These are phyloP conservation scores for Himalopsyche anomala DNA, from an alignment of 2,888 invertebrate genomes.

Conservation along the genomic window DNA sequence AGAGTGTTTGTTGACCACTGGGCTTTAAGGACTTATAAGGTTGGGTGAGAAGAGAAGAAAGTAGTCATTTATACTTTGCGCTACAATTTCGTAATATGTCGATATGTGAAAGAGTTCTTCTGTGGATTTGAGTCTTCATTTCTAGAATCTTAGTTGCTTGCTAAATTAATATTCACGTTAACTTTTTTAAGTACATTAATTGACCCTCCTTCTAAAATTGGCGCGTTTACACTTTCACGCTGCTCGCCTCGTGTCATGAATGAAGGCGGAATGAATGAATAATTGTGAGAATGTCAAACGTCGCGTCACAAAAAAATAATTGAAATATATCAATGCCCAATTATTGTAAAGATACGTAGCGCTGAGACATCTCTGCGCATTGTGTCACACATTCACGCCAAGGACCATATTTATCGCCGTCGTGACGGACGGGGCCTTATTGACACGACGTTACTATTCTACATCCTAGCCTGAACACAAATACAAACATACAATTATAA, in stretches of 20 bases:
- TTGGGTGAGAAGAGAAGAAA: too few species aligned
- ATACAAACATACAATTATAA: neutral
- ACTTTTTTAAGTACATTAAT: too few species aligned
- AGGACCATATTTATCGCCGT: conserved; percentile 58
- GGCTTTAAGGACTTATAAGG: too few species aligned
- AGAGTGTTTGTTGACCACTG: too few species aligned
- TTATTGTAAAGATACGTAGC: conserved; percentile 60
- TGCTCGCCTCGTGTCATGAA: conserved; percentile 49
- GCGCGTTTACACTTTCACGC: conserved; percentile 46
- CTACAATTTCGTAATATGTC: too few species aligned
- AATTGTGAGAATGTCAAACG: conserved; percentile 61
- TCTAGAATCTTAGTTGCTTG: too few species aligned
- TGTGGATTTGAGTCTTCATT: too few species aligned
- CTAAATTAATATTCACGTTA: too few species aligned
- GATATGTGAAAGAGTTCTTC: too few species aligned
- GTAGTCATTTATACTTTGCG: too few species aligned
- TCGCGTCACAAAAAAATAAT: conserved; percentile 50
- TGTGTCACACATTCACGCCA: conserved; percentile 60
- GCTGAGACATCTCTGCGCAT: conserved; percentile 60
- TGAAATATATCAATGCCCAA: conserved; percentile 63
- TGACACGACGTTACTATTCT: neutral
- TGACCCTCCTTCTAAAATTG: neutral
- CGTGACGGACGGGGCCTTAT: conserved; percentile 60
- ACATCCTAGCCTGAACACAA: neutral
- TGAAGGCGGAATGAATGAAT: conserved; percentile 61